Evolutionary conservation across 2,888 invertebrate species (phyloP).

Genomic region (Drosophila prolongata): DNA sequence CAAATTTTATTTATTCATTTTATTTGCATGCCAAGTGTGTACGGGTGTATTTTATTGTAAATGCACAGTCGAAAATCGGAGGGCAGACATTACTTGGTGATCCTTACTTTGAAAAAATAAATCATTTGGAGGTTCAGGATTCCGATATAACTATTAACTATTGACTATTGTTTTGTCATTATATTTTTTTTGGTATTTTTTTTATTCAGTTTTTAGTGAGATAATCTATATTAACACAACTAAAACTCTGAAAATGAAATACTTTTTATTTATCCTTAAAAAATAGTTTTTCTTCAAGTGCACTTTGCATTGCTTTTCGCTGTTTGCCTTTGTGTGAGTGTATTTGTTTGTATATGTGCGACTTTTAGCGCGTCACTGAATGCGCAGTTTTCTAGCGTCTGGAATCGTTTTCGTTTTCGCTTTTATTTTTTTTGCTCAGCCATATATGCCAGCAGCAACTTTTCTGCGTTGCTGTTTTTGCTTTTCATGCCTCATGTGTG

Average conservation of each 20-base stretch:
- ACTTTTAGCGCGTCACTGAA: slow-evolving; percentile 77
- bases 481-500: slow-evolving; percentile 42
- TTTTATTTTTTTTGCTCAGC: slow-evolving; percentile 28
- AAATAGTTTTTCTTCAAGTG: slow-evolving; percentile 6
- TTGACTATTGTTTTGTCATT: too few species aligned
- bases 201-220: too few species aligned
- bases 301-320: slow-evolving; percentile 4
- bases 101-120: too few species aligned
- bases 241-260: too few species aligned
- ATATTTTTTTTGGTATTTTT: too few species aligned
- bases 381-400: slow-evolving; percentile 68
- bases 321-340: slow-evolving; percentile 30
- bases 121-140: too few species aligned
- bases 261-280: too few species aligned
- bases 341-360: slow-evolving; percentile 41
- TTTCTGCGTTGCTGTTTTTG: slow-evolving; percentile 33
- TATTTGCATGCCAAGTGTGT: slow-evolving; percentile 69
- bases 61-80: slow-evolving; percentile 13
- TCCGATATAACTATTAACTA: too few species aligned
- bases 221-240: too few species aligned
- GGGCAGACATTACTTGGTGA: too few species aligned
- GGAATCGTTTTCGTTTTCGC: slow-evolving; percentile 35
- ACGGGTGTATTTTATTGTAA: slow-evolving; percentile 37
- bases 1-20: slow-evolving; percentile 81
- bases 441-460: slow-evolving; percentile 56